Conservation (phyloP, 2,113 vertebrate genomes). For the Colistium nudipinnis region DNA sequence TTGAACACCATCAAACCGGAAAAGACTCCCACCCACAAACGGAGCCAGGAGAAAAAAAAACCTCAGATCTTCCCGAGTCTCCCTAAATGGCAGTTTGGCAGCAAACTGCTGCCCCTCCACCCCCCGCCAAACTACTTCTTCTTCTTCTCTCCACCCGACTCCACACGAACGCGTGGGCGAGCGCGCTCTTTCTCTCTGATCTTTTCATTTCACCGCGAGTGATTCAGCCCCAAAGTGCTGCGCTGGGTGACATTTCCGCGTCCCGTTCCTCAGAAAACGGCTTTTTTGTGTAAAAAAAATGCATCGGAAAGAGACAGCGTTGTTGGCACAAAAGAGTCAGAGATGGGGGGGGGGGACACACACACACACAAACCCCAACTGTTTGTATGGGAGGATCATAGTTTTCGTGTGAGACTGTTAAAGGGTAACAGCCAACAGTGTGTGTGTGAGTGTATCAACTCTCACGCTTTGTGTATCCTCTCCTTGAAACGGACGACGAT, state of each 20-base stretch:
- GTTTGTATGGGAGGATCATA: slow-evolving; percentile 60
- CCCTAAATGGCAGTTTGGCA: slow-evolving; percentile 67
- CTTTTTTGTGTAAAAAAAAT: slow-evolving; percentile 7
- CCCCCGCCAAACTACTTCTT: background rate
- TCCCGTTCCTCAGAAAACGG: slow-evolving; percentile 23
- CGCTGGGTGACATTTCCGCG: slow-evolving; percentile 7
- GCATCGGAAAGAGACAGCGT: slow-evolving; percentile 8
- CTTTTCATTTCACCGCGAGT: slow-evolving; percentile 38
- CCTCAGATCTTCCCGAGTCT: slow-evolving; percentile 64
- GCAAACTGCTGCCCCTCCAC: slow-evolving; percentile 24
- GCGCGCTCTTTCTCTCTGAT: slow-evolving; percentile 46
- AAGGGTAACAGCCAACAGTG: slow-evolving; percentile 22
- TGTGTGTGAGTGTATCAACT: slow-evolving; percentile 24
- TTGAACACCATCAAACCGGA: slow-evolving; percentile 73
- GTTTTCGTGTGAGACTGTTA: slow-evolving; percentile 42
- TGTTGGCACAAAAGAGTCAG: background rate
- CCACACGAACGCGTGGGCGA: slow-evolving; percentile 29
- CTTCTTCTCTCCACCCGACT: slow-evolving; percentile 50
- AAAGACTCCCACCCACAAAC: slow-evolving; percentile 62
- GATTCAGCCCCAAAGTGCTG: slow-evolving; percentile 59
- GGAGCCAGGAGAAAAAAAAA: slow-evolving; percentile 21
- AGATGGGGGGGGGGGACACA: slow-evolving; percentile 1
- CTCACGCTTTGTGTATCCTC: slow-evolving; percentile 23
- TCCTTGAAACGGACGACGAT: slow-evolving; percentile 28
- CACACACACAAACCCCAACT: slow-evolving; percentile 40